Conservation (phyloP, 2,888 invertebrate genomes). For the Trachelus tabidus region DNA sequence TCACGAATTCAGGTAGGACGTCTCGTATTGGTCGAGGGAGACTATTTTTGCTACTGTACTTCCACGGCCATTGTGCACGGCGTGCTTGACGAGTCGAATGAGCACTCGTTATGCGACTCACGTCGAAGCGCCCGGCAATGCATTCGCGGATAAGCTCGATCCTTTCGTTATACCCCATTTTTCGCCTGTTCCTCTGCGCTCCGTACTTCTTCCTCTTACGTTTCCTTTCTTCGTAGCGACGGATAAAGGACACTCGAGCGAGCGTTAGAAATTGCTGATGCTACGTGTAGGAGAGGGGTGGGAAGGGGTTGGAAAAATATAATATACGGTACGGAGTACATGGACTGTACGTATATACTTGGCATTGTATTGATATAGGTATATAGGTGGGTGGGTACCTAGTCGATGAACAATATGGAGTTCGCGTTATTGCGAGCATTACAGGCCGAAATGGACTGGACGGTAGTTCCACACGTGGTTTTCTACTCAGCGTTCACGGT, state of each 20-base stretch:
- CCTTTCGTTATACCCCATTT: neutral
- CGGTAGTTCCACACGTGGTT: neutral
- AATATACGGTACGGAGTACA: no score
- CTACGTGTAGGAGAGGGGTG: neutral
- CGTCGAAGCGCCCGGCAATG: neutral
- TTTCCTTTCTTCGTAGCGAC: neutral
- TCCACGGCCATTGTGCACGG: neutral
- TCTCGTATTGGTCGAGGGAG: neutral
- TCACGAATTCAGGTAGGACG: neutral
- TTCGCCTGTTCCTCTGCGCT: neutral
- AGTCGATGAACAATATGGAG: neutral
- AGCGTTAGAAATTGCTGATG: neutral
- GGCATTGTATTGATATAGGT: no score
- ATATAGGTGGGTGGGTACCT: neutral
- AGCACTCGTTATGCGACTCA: neutral
- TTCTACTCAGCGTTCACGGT: slow-evolving; percentile 38
- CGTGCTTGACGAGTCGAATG: neutral
- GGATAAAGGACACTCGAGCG: neutral
- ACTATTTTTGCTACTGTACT: neutral
- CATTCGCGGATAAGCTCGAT: neutral
- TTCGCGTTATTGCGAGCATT: neutral
- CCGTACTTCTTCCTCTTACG: neutral
- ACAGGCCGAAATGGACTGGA: neutral
- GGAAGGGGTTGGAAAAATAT: neutral
- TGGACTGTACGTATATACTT: no score